phyloP scores from a whole-genome alignment of 2,113 vertebrate genomes.

The Ailuropoda melanoleuca region DNA sequence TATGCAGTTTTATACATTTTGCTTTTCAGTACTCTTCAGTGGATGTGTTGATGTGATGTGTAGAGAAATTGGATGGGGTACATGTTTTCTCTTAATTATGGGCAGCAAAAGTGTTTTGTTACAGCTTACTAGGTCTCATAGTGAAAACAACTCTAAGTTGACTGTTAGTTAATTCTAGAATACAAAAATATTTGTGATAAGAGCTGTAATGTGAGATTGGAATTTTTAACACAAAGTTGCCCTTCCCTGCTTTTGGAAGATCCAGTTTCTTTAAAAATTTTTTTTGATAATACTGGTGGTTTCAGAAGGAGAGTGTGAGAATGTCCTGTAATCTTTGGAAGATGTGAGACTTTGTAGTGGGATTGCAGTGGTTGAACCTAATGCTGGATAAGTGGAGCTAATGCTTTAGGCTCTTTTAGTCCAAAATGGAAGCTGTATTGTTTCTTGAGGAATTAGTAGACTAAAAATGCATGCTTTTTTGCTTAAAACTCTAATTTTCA shows the following conservation, averaged over 20 bases:
- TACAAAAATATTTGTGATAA: conserved; percentile 32
- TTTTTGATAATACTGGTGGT: not conserved
- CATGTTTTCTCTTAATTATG: conserved; percentile 48
- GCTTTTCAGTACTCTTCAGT: conserved; percentile 59
- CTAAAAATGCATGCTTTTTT: not conserved
- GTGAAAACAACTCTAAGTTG: conserved; percentile 35
- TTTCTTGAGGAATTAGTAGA: conserved; percentile 15
- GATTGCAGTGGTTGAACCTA: not conserved
- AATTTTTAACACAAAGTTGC: not conserved
- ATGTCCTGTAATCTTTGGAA: not conserved
- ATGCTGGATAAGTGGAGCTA: not conserved
- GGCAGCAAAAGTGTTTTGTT: conserved; percentile 20
- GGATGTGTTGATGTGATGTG: not conserved
- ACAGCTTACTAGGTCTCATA: not conserved
- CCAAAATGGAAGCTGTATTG: not conserved
- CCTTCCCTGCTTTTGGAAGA: not conserved
- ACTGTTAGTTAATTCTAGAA: conserved; percentile 37
- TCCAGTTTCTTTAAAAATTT: conserved; percentile 41
- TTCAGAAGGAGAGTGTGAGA: conserved; percentile 23
- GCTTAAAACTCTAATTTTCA: not conserved
- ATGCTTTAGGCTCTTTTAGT: conserved; percentile 1
- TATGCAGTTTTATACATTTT: conserved; percentile 67
- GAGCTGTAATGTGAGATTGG: conserved; percentile 47
- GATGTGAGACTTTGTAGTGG: conserved; percentile 9
- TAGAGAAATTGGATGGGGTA: conserved; percentile 46